Evolutionary conservation across 2,797 vertebrate genomes (phyloP), one percentile per base, ranked within the genome.

Genomic region (Psittacula echo): DNA sequence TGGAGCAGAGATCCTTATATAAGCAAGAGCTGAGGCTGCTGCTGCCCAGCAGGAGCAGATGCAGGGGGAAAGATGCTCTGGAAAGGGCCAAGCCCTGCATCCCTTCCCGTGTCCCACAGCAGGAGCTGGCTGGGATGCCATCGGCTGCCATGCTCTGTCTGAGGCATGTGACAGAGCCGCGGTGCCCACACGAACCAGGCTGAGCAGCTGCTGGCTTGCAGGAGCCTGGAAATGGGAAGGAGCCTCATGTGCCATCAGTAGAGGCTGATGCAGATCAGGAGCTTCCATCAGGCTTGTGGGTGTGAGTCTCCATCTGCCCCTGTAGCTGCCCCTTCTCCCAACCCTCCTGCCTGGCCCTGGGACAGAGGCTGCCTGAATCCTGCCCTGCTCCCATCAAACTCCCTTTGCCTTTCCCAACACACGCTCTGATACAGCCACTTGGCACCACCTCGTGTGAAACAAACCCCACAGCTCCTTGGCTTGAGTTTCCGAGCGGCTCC

Each of bases 351-450:
- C 47, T 1, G 30, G 37, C 58, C 82, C 71, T 62, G 21, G 92
- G 41, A 21, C 80, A 79, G 41, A 71, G 84, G 44, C 32, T 10
- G 14, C 54, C 81, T 15, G 0, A 11, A 58, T 27, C 65, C 47
- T 2, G 13, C 0, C 62, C 3, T 3, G 4, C 47, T 66, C 41
- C 80, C 0, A 0, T 11, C 4, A 1, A 48, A 23, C 51, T 16
- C 81, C 44, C 3, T 37, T 6, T 29, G 71, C 74, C 54, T 27
- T 8, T n/a, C 62, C 26, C 32, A 23, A 9, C 61, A 7, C 32
- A 0, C 4, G 32, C 0, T 1, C 22, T 0, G 2, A 6, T 0
- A 20, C 51, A 22, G 44, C 67, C 72, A 1, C 12, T 26, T 3
- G 19, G 45, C 65, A 39, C 27, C 41, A 9, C 2, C 66, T 45